These are phyloP conservation scores for Cercopithecus mona DNA, from an alignment of 2,113 vertebrate species.

Conservation along the genomic window DNA sequence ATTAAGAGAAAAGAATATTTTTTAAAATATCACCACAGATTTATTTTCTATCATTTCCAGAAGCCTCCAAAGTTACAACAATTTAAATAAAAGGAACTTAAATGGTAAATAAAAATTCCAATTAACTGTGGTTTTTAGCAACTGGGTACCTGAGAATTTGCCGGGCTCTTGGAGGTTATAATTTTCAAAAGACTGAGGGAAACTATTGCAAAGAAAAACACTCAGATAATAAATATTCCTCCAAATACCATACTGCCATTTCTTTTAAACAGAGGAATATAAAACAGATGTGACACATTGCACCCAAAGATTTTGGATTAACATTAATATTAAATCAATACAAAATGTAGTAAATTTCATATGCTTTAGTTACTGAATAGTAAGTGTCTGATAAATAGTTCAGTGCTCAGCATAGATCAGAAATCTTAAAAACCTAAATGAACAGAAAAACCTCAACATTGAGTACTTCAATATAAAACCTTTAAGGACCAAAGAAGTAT, in stretches of 20 bases:
- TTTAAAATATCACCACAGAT: background rate
- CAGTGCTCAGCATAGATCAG: background rate
- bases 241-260: constrained; percentile 77
- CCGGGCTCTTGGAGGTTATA: constrained; percentile 61
- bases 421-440: constrained; percentile 53
- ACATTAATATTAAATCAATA: constrained; percentile 73
- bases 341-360: constrained; percentile 74
- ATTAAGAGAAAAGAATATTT: constrained; percentile 10
- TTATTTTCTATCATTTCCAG: constrained; percentile 59
- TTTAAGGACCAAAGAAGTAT: constrained; percentile 17
- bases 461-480: constrained; percentile 60
- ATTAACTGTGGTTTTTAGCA: constrained; percentile 50
- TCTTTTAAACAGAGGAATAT: constrained; percentile 77
- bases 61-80: constrained; percentile 40
- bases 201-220: constrained; percentile 72
- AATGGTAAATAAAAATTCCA: constrained; percentile 61
- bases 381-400: constrained; percentile 51
- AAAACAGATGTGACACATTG: constrained; percentile 79
- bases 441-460: constrained; percentile 70
- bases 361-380: constrained; percentile 60
- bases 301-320: constrained; percentile 74
- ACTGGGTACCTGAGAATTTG: constrained; percentile 62
- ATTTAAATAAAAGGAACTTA: constrained; percentile 48
- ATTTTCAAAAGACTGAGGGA: constrained; percentile 66
- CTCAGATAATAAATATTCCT: constrained; percentile 79